These are phyloP conservation scores for Pica pica DNA, from an alignment of 2,113 vertebrate genomes.

Conservation along the genomic window DNA sequence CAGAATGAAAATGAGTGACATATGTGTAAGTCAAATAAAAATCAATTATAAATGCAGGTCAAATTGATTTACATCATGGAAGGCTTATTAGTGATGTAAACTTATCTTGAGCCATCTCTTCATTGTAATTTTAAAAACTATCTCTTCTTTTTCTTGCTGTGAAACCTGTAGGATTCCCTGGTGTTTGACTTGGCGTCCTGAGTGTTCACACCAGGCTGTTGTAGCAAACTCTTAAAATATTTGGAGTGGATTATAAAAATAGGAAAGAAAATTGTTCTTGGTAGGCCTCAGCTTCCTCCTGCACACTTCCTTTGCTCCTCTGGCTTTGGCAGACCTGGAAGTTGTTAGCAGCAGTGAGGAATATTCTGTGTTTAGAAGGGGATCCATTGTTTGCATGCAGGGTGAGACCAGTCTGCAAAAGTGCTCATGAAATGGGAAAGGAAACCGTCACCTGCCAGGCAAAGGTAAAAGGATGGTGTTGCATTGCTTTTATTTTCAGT, in stretches of 20 bases:
- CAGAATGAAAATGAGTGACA: background rate
- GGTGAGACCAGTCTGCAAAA: background rate
- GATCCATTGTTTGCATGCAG: background rate
- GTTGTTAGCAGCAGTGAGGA: background rate
- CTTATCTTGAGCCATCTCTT: background rate
- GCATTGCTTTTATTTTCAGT: background rate
- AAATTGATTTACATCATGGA: background rate
- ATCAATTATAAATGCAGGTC: background rate
- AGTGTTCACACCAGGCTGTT: background rate
- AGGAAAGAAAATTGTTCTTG: background rate
- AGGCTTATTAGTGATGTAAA: background rate
- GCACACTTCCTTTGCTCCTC: background rate
- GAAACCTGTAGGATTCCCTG: background rate
- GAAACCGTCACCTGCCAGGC: background rate
- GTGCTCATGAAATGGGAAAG: background rate
- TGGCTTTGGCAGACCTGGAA: background rate
- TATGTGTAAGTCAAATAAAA: background rate
- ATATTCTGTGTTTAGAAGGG: background rate
- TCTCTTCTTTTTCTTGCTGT: background rate
- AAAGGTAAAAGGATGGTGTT: background rate
- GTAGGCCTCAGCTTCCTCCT: background rate
- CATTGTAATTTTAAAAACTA: background rate
- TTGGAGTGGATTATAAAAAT: background rate
- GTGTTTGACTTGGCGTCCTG: background rate
- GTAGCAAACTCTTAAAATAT: background rate